These are phyloP conservation scores for Scolopax bukidnonensis DNA, from an alignment of 2,797 vertebrate species.

Conservation along the genomic window DNA sequence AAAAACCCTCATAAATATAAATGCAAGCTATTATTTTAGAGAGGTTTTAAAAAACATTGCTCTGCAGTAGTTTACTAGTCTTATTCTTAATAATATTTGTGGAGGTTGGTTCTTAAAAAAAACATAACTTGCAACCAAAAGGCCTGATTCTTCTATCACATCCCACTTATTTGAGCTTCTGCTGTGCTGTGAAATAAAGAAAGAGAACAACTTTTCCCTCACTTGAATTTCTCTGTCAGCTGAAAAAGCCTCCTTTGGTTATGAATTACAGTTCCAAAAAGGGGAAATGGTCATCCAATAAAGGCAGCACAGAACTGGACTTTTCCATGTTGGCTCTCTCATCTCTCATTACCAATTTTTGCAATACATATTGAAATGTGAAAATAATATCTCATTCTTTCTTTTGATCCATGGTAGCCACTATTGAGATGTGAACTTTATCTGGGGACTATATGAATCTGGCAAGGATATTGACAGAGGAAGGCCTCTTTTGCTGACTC, in stretches of 20 bases:
- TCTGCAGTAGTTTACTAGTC: not conserved
- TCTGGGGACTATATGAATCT: not conserved
- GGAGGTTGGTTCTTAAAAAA: conserved; percentile 1
- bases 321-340: not conserved
- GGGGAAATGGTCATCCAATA: not conserved
- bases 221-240: not conserved
- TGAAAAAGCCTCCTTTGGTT: not conserved
- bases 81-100: not conserved
- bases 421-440: not conserved
- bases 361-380: not conserved
- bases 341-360: not conserved
- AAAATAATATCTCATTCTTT: not conserved
- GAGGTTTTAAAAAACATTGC: not conserved
- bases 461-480: not conserved
- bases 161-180: not conserved
- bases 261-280: not conserved
- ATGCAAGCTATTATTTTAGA: conserved; percentile 41
- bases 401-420: not conserved
- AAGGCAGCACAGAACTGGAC: not conserved
- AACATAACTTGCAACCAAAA: not conserved
- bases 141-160: conserved; percentile 20
- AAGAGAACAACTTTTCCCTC: not conserved
- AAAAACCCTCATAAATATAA: not conserved
- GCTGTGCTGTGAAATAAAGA: not conserved
- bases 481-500: not conserved